A percentile compares a stretch with the other conserved stretches of the same genome.
These are phyloP conservation scores for Oxystoma pomonae DNA, from an alignment of 2,888 invertebrate species.

Conservation along the genomic window DNA sequence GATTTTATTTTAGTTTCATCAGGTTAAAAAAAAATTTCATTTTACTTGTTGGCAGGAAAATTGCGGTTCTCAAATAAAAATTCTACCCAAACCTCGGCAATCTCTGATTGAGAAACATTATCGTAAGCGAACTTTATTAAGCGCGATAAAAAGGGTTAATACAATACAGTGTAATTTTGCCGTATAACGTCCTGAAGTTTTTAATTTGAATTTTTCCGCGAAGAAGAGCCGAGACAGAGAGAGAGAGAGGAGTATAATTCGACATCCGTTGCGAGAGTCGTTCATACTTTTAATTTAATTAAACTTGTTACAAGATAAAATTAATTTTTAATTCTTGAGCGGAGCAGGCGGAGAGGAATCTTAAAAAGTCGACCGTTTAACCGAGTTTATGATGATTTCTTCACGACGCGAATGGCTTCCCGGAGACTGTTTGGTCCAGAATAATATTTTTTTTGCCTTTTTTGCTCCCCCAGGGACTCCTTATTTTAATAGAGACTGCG, in stretches of 20 bases:
- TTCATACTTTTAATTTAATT: constrained; percentile 46
- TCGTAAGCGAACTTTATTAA: constrained; percentile 9
- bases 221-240: constrained; percentile 24
- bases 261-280: constrained; percentile 41
- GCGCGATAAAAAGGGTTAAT: constrained; percentile 11
- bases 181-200: constrained; percentile 17
- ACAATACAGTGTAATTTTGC: constrained; percentile 17
- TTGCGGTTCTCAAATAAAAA: no score
- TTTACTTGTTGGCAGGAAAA: no score
- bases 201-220: constrained; percentile 17
- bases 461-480: constrained; percentile 42
- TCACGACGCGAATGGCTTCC: constrained; percentile 37
- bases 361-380: constrained; percentile 37
- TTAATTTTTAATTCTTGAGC: constrained; percentile 48
- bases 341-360: constrained; percentile 38
- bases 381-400: constrained; percentile 40
- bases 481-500: constrained; percentile 45
- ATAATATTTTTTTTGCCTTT: constrained; percentile 42
- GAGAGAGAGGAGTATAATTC: constrained; percentile 35
- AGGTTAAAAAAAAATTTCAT: no score
- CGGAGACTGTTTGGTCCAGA: constrained; percentile 44
- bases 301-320: constrained; percentile 48
- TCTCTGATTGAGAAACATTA: no score
- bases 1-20: no score
- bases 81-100: no score